phyloP scores from a whole-genome alignment of 2,797 vertebrate species.

The Poecilia velifera region DNA sequence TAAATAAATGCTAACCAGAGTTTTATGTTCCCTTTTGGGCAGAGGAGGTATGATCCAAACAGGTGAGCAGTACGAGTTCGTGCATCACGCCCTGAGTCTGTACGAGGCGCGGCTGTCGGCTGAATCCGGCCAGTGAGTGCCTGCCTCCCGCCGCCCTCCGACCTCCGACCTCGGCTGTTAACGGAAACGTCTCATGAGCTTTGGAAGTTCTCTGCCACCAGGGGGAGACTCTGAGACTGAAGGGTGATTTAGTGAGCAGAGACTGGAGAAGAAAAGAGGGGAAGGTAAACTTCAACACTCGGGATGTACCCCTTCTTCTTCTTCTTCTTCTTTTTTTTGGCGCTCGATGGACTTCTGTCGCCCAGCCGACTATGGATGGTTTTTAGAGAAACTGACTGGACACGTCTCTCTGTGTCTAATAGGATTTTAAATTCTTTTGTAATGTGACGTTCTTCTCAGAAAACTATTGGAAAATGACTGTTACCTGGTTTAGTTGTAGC shows the following conservation, averaged over 20 bases:
- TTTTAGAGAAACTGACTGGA: conserved; percentile 28
- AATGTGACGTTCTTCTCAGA: conserved; percentile 34
- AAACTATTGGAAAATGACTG: conserved; percentile 60
- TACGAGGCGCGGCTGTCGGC: conserved; percentile 88
- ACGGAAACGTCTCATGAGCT: conserved; percentile 56
- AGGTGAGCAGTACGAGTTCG: conserved; percentile 96
- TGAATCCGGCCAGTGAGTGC: conserved; percentile 86
- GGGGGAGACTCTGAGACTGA: conserved; percentile 32
- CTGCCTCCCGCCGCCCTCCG: background rate
- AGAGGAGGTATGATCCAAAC: conserved; percentile 99
- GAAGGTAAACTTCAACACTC: conserved; percentile 69
- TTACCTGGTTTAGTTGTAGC: conserved; percentile 53
- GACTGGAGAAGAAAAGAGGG: conserved; percentile 40
- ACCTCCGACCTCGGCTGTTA: background rate
- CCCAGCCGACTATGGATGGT: conserved; percentile 13
- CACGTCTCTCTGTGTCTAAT: conserved; percentile 57
- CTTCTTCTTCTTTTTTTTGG: conserved; percentile 29
- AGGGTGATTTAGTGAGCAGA: conserved; percentile 27
- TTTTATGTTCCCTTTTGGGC: conserved; percentile 39
- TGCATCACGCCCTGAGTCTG: conserved; percentile 93
- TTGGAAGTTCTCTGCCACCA: conserved; percentile 6
- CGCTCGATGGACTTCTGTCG: conserved; percentile 17
- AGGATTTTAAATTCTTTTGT: conserved; percentile 37
- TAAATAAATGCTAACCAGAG: background rate
- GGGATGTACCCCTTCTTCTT: conserved; percentile 73